Percentiles rank a stretch among this genome's conserved stretches.
Conservation (phyloP, 2,888 invertebrate genomes). For the Philonicus albiceps region DNA sequence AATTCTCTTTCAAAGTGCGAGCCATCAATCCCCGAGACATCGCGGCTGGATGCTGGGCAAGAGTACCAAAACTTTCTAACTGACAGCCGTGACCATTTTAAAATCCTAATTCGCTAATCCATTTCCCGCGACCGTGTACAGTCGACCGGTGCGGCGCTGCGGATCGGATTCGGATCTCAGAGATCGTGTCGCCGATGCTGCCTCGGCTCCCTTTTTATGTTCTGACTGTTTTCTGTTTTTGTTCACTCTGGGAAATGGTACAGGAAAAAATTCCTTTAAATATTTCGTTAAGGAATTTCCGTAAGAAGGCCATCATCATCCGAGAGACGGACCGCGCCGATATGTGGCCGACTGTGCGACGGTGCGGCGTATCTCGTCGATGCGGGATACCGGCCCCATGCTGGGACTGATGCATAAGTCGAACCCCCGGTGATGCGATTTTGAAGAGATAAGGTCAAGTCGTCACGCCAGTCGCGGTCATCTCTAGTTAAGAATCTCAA, state of each 20-base stretch:
- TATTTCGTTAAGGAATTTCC: slow-evolving; percentile 38
- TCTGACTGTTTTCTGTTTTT: background rate
- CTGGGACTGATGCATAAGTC: slow-evolving; percentile 50
- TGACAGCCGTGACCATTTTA: slow-evolving; percentile 41
- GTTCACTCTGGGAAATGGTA: background rate
- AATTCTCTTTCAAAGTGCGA: background rate
- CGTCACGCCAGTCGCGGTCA: slow-evolving; percentile 52
- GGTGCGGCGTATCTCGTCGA: slow-evolving; percentile 31
- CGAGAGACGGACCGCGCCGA: slow-evolving; percentile 9
- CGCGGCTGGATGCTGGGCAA: background rate
- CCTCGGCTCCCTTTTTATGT: background rate
- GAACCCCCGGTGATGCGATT: slow-evolving; percentile 51
- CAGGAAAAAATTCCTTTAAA: slow-evolving; percentile 31
- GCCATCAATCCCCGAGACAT: background rate
- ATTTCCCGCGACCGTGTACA: background rate
- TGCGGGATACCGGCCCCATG: slow-evolving; percentile 49
- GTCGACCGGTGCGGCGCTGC: background rate
- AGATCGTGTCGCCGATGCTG: slow-evolving; percentile 17
- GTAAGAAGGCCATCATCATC: slow-evolving; percentile 28
- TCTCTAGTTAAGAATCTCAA: slow-evolving; percentile 45
- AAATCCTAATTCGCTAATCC: slow-evolving; percentile 45
- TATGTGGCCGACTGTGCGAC: background rate
- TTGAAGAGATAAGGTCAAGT: slow-evolving; percentile 52
- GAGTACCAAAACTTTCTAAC: slow-evolving; percentile 21
- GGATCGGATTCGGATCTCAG: background rate